Evolutionary conservation across 2,113 vertebrate species (phyloP).

Genomic region (Calyptommatus sinebrachiatus): DNA sequence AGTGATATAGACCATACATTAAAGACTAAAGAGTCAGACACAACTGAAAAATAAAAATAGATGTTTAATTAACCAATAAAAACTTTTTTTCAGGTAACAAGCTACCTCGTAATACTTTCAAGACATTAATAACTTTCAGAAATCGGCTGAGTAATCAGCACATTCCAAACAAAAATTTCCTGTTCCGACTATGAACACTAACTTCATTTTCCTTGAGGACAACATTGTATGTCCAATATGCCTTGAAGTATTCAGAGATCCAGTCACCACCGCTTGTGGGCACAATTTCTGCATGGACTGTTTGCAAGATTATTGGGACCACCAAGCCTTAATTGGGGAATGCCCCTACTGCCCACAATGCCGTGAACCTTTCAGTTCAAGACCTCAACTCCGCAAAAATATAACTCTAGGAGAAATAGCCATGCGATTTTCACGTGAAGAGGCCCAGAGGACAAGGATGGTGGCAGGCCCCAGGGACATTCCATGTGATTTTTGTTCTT

Average conservation of each 20-base stretch:
- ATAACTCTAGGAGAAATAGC: slow-evolving; percentile 65
- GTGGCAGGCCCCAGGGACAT: slow-evolving; percentile 57
- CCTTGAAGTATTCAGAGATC: slow-evolving; percentile 53
- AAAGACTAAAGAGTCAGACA: no score
- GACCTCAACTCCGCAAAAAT: slow-evolving; percentile 60
- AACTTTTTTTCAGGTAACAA: not conserved
- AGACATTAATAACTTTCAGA: slow-evolving; percentile 21
- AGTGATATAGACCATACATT: no score
- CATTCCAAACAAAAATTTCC: not conserved
- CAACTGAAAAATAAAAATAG: not conserved
- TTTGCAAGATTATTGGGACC: slow-evolving; percentile 64
- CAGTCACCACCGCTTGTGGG: slow-evolving; percentile 48
- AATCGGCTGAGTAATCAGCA: not conserved
- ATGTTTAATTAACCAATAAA: not conserved
- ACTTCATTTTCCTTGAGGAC: slow-evolving; percentile 22
- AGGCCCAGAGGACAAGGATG: not conserved
- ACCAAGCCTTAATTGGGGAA: slow-evolving; percentile 38
- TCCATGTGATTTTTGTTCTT: slow-evolving; percentile 76
- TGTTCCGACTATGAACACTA: not conserved
- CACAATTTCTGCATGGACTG: slow-evolving; percentile 69
- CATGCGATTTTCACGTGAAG: slow-evolving; percentile 49
- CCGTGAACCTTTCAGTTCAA: slow-evolving; percentile 55
- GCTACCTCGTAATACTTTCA: not conserved
- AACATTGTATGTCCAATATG: slow-evolving; percentile 61
- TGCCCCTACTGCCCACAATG: slow-evolving; percentile 67